Base-by-base conservation (phyloP, 1,140 invertebrate genomes). In the Tachypleus tridentatus region DNA sequence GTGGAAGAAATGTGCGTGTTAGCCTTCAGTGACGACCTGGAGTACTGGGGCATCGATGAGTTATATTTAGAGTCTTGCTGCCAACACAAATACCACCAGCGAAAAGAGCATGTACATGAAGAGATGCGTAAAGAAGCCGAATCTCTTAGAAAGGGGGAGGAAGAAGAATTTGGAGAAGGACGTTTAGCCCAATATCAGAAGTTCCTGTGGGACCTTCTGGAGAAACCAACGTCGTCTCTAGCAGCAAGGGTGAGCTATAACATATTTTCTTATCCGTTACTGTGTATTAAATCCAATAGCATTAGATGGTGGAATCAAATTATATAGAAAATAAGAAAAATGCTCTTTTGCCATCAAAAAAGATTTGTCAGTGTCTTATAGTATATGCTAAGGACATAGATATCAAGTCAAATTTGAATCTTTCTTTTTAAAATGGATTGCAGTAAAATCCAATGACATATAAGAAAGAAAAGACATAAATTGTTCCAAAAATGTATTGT, bases 1-100 rank as follows among this genome's bases (percentile, higher is more conserved):
- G 93, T 97, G 70, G 94, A 98, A 77, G 95, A 98, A 79, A 97
- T 98, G 93, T 98, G 95, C 79, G 95, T 98, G 68, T 82, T 98
- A 71, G 93, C 94, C 63, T 98, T 98, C 81, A 93, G 89, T 78
- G 94, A 98, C 77, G 95, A 98, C 78, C 82, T 98, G 71, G 93
- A 97, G 75, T 98, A 97, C 74, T 98, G 94, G 94, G 95, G 94
- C 67, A 88, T 98, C 62, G 94, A 98, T 79, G 95, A 98, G 80
- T 82, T 97, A 57, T 98, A 97, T 77, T 81, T 98, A 70, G 94
- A 98, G 78, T 94, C 91, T 29, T 98, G 95, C 78, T 98, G 95
- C 77, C 95, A 98, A 78, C 94, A 98, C 81, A 97, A 97, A 74
- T 98, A 98, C 78, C 93, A 98, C 77, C 95, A 98, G 79, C 82